Evolutionary conservation across 2,888 invertebrate species (phyloP), one percentile per base, ranked within the genome.

Genomic region (Pterobdella sp.): DNA sequence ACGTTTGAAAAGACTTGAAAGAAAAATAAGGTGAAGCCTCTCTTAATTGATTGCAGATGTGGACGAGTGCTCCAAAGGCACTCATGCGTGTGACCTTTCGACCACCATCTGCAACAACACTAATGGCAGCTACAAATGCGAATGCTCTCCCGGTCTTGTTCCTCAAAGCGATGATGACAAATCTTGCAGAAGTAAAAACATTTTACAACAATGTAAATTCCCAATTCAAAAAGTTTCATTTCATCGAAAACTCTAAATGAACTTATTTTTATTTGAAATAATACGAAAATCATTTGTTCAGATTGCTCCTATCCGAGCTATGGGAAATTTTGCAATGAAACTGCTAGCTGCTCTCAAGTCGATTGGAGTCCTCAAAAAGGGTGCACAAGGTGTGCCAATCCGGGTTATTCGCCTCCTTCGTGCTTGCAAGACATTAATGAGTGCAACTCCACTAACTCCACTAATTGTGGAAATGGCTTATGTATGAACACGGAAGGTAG

Each of bases 401-500:
- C 2, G 18, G 74, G 74, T 18, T 74, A n/a, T 34, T 65, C 22
- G 56, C 67, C 65, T 35, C 35, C 72, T 1, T 42, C 65, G 2
- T 74, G 74, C 26, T 31, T 35, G 1, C 1, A n/a, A 1, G 74
- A 74, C 37, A 32, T 72, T 14, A 72, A 74, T 42, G 74, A 74
- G 37, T 74, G 74, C n/a, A 4, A 3, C 4, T 4, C 60, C 26
- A 14, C 32, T 32, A 65, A 22, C 10, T 1, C 37, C 0, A 56
- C 3, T 10, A 35, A 31, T 10, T 65, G 72, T 49, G 60, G 42
- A 14, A 68, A 56, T 70, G 67, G 70, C 42, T 37, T 36, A 56
- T 74, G 74, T 36, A 36, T 32, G 1, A 74, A 74, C 49, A 74
- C 68, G n/a, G 32, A 36, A 22, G 74, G 72, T 18, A 56, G 68